Base-by-base conservation (phyloP, 2,888 invertebrate species). In the Eremobia ochroleuca region DNA sequence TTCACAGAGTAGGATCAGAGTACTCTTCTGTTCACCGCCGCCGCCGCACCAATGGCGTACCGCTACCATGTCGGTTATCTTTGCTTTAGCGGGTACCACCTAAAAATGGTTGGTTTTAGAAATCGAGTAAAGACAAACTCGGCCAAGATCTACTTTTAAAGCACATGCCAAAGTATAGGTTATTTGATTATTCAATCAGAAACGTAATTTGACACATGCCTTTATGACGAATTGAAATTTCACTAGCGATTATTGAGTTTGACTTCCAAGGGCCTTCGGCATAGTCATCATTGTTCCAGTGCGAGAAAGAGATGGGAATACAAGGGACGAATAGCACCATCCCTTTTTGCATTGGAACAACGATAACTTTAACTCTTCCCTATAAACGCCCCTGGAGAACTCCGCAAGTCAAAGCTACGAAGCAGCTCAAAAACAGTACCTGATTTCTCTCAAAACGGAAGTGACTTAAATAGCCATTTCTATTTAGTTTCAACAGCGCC, bases 11-110 rank as follows among this genome's bases (percentile, higher is more conserved):
- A 99, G 94, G 83, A 99, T 98, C 75, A 99, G 97, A 0, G 99
- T 99, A 5, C 99, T 99, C 91, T 99, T 98, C 90, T 98, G 97
- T 90, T 99, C 98, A 46, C 98, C 98, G 18, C 98, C 97, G 91
- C 99, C 95, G 28, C 98, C 98, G 76, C 98, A 98, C 81, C 98
- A 98, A 93, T 99, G 99, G 1, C 99, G 97, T 72, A 99, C 98
- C 0, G 99, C 99, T 0, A 99, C 99, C 98, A 99, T 99, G 93
- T 99, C 99, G 94, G 99, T 99, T 66, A 99, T 99, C 95, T 99
- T 99, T 0, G 99, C 98, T 94, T 99, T 99, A 0, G 98, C 98
- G 0, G 99, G 98, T 28, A 98, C 97, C 52, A 98, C 95, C 97
- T 97, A 83, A 2, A 65, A 76, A 43, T 0, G 0, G 1, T 8